Evolutionary conservation across 2,888 invertebrate species (phyloP).

Genomic region (Lycophotia porphyrea): DNA sequence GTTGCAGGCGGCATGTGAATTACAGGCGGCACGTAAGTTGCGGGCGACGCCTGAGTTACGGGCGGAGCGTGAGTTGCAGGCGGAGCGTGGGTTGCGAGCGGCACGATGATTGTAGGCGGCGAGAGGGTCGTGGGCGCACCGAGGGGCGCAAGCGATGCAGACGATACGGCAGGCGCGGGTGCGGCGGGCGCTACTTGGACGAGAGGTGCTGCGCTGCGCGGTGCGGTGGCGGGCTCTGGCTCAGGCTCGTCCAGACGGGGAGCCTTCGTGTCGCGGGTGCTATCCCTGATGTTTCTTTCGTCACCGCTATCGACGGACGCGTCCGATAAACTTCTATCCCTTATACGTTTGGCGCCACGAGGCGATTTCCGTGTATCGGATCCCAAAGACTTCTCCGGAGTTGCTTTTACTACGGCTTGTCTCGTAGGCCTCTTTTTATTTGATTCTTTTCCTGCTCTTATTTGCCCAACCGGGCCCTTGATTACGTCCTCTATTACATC

Average conservation of each 20-base stretch:
- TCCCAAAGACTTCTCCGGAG: constrained; percentile 73
- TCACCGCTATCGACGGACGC: constrained; percentile 92
- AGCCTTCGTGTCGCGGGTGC: constrained; percentile 75
- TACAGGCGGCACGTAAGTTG: constrained; percentile 9
- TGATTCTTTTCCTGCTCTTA: constrained; percentile 75
- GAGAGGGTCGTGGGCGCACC: not conserved
- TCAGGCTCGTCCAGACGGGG: constrained; percentile 74
- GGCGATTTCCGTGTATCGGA: constrained; percentile 91
- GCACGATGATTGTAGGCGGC: constrained; percentile 27
- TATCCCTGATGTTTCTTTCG: constrained; percentile 85
- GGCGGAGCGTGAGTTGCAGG: constrained; percentile 23
- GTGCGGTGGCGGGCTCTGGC: constrained; percentile 31
- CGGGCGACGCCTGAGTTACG: constrained; percentile 21
- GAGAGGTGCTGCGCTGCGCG: constrained; percentile 47
- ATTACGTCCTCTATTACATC: constrained; percentile 97
- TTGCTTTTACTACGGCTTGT: constrained; percentile 84
- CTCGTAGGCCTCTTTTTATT: constrained; percentile 90
- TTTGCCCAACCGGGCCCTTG: constrained; percentile 89
- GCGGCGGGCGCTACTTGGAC: constrained; percentile 32
- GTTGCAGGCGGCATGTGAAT: constrained; percentile 23
- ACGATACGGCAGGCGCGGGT: constrained; percentile 43
- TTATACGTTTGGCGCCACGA: constrained; percentile 91
- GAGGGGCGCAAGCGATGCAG: constrained; percentile 13
- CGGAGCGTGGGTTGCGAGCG: not conserved
- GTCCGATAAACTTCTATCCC: constrained; percentile 92